Conservation (phyloP, 2,797 vertebrate genomes). For the Phoeniculus purpureus region DNA sequence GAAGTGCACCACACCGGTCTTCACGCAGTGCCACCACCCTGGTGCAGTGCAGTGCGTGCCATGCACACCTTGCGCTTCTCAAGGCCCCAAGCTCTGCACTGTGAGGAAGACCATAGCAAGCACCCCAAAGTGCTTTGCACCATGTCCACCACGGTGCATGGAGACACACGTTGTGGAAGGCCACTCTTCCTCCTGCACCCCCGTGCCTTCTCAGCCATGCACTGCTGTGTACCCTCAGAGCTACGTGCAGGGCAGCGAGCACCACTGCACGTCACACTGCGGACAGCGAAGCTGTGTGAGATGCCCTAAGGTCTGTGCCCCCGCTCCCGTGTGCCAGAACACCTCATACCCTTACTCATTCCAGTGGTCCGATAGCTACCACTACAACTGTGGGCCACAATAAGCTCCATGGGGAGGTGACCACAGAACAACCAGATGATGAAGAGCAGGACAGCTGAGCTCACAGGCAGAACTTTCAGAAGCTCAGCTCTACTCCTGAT, state of each 20-base stretch:
- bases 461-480: neutral
- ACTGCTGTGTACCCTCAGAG: neutral
- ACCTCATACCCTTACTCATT: neutral
- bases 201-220: neutral
- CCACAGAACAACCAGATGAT: accelerated
- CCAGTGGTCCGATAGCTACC: constrained; percentile 51
- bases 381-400: constrained; percentile 1
- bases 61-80: accelerated
- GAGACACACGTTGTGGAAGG: neutral
- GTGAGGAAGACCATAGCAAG: neutral
- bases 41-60: accelerated
- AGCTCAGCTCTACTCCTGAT: neutral
- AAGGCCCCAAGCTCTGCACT: accelerated
- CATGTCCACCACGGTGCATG: neutral
- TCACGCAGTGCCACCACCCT: neutral
- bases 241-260: neutral
- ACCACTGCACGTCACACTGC: neutral
- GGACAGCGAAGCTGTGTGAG: accelerated
- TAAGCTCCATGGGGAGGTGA: accelerated
- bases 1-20: accelerated
- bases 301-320: neutral
- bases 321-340: neutral
- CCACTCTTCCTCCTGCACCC: neutral
- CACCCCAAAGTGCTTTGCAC: neutral
- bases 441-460: neutral